Conservation (phyloP, 2,113 vertebrate genomes). For the Grus americana region DNA sequence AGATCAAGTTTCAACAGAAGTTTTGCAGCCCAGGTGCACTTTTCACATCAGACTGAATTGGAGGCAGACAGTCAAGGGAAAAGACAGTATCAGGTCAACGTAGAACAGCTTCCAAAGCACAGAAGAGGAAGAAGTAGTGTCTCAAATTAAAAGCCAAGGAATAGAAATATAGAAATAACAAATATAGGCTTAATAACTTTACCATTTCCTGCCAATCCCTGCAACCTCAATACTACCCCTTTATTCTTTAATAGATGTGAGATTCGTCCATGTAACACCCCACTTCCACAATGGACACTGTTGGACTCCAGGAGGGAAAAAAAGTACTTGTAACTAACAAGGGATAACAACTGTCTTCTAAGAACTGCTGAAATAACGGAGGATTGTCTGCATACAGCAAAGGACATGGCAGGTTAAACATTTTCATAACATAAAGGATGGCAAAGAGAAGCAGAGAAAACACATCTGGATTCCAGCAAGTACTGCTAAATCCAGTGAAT, state of each 20-base stretch:
- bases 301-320: background rate
- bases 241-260: background rate
- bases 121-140: background rate
- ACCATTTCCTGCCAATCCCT: background rate
- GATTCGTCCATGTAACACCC: background rate
- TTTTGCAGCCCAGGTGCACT: background rate
- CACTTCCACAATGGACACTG: background rate
- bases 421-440: background rate
- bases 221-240: background rate
- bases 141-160: background rate
- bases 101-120: background rate
- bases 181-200: background rate
- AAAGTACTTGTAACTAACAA: background rate
- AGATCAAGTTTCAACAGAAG: background rate
- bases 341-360: background rate
- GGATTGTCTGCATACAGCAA: background rate
- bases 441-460: background rate
- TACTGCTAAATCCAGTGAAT: background rate
- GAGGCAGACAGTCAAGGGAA: background rate
- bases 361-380: background rate
- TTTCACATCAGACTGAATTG: background rate
- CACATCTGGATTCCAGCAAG: background rate
- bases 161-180: background rate
- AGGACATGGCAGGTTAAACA: background rate
- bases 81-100: background rate